Evolutionary conservation across 2,888 invertebrate species (phyloP).

Genomic region (Heliconius ethilla): DNA sequence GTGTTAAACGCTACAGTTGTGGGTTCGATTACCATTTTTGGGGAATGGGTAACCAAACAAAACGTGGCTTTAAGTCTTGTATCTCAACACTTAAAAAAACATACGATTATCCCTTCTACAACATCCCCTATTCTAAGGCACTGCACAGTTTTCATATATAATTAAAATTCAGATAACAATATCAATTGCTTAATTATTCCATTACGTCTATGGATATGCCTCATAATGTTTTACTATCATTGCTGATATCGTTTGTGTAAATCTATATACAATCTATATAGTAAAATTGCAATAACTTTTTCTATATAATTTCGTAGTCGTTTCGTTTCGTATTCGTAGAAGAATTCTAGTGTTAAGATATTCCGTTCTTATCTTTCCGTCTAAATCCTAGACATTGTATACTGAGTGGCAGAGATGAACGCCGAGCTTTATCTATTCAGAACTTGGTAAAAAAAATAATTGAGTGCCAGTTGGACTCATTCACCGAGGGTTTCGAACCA

Average conservation of each 20-base stretch:
- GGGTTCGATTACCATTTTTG: not conserved
- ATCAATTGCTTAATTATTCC: conserved; percentile 10
- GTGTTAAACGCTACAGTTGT: not conserved
- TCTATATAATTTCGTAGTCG: accelerated
- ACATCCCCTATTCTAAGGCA: not conserved
- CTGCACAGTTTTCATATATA: conserved; percentile 20
- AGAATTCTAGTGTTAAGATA: too few relatives aligned
- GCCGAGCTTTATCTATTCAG: too few relatives aligned
- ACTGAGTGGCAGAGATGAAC: too few relatives aligned
- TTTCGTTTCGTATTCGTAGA: too few relatives aligned
- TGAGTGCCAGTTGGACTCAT: too few relatives aligned
- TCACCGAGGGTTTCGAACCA: too few relatives aligned
- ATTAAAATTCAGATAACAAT: conserved; percentile 18
- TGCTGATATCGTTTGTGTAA: too few relatives aligned
- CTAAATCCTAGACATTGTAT: too few relatives aligned
- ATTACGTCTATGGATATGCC: not conserved
- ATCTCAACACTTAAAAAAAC: not conserved
- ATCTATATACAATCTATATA: not conserved
- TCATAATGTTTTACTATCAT: not conserved
- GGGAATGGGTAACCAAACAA: not conserved
- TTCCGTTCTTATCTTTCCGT: too few relatives aligned
- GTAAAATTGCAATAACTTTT: not conserved
- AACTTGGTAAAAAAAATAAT: not conserved
- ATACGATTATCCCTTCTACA: not conserved
- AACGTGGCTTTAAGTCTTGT: not conserved